Conservation (phyloP, 2,113 vertebrate genomes). For the Columbina picui region DNA sequence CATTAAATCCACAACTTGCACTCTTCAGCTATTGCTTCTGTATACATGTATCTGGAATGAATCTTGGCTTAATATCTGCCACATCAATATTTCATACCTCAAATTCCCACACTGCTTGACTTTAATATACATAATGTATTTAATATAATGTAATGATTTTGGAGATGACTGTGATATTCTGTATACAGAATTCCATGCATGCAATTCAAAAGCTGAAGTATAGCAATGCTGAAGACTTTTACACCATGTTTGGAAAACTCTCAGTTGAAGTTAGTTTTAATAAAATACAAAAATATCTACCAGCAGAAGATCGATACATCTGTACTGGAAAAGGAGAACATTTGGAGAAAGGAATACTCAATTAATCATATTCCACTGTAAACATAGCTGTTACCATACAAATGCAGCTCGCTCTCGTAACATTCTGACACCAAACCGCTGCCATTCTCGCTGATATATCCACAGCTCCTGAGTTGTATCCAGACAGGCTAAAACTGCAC, state of each 20-base stretch:
- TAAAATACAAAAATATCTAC: slow-evolving; percentile 26
- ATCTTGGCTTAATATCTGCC: background rate
- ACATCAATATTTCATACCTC: background rate
- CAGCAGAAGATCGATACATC: background rate
- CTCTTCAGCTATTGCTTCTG: background rate
- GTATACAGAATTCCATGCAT: background rate
- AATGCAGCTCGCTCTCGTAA: slow-evolving; percentile 93
- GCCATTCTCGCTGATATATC: slow-evolving; percentile 96
- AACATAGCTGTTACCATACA: slow-evolving; percentile 83
- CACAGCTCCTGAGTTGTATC: slow-evolving; percentile 98
- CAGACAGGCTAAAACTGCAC: slow-evolving; percentile 92
- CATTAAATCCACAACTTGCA: background rate
- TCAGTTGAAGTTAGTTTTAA: background rate
- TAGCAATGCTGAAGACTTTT: background rate
- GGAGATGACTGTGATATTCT: background rate
- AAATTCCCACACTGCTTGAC: background rate
- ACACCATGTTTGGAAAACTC: background rate
- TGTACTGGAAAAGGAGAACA: background rate
- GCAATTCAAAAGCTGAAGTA: background rate
- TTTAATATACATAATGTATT: background rate
- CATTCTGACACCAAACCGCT: slow-evolving; percentile 94
- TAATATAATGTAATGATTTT: background rate
- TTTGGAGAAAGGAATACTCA: background rate
- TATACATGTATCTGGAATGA: background rate
- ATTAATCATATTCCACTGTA: background rate